Base-by-base conservation (phyloP, 2,113 vertebrate species). In the Ibidorhyncha struthersii region DNA sequence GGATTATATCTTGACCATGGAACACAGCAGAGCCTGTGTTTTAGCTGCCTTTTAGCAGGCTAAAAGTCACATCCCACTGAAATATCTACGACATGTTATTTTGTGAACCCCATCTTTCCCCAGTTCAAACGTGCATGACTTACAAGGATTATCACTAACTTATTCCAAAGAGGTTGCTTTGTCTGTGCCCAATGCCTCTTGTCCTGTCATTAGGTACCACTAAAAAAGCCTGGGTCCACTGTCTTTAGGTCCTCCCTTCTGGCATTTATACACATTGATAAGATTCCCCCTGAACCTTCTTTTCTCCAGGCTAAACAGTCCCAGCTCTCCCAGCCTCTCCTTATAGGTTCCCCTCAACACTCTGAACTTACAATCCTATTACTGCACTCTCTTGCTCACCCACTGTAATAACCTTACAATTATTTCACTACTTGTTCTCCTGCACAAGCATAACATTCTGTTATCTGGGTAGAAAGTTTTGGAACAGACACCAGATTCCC, bases 1-100 rank as follows among this genome's bases (percentile, higher is more conserved):
- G 2, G 38, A 53, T 32, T 32, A n/a, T 2, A 0, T 22, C 38
- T 59, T 41, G 34, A 40, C 3, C 12, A 47, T 6, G 12, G 20
- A 52, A 78, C 18, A 38, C 5, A 25, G 49, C 32, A 50, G 4
- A 70, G 17, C 6, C n/a, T 50, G 32, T 26, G 41, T 49, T 56
- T 36, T n/a, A 66, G 29, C 50, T 25, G 40, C 66, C 38, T 38
- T 55, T 73, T 47, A 73, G 27, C 22, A 65, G 27, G 17, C 29
- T 47, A 25, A 21, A 43, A 29, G 49, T 69, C 80, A 80, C n/a
- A 66, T 27, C 40, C 26, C 26, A 25, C 22, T 55, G 12, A 53
- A 79, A 27, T 30, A 88, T 9, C 43, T n/a, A 20, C 29, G n/a
- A n/a, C 19, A 70, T 2, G 10, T 15, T 50, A 36, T 49, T 65